phyloP scores from a whole-genome alignment of 2,888 invertebrate species.

The Amblyjoppa proteus region DNA sequence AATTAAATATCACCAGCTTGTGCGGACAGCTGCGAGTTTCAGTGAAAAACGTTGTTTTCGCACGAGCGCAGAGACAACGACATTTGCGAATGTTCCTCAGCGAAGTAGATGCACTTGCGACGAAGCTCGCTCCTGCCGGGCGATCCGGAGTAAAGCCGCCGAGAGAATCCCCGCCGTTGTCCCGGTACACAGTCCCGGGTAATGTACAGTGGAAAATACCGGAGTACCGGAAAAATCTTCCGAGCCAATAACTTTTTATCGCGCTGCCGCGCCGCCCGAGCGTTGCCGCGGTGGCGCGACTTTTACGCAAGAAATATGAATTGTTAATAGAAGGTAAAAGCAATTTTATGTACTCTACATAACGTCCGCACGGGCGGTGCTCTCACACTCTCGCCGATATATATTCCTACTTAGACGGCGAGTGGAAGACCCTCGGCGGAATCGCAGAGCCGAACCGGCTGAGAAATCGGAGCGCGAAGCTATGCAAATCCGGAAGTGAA shows the following conservation, averaged over 20 bases:
- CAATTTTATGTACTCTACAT: conserved; percentile 84
- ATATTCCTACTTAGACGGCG: conserved; percentile 73
- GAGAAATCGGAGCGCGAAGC: conserved; percentile 22
- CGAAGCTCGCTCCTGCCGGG: neutral
- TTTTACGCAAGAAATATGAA: conserved; percentile 83
- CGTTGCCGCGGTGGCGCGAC: conserved; percentile 68
- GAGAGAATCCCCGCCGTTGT: conserved; percentile 3
- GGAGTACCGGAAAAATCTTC: conserved; percentile 73
- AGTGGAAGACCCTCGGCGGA: conserved; percentile 48
- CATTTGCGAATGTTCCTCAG: neutral
- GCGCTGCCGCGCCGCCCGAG: conserved; percentile 49
- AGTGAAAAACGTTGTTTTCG: neutral
- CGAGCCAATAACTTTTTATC: conserved; percentile 82
- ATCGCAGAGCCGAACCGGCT: conserved; percentile 26
- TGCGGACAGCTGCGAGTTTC: neutral
- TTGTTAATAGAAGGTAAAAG: conserved; percentile 84
- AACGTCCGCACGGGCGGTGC: conserved; percentile 71
- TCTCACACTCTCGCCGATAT: conserved; percentile 75
- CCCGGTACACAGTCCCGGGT: conserved; percentile 18
- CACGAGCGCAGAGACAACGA: neutral
- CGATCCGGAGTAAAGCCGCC: neutral
- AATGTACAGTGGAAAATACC: conserved; percentile 41
- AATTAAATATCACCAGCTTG: neutral
- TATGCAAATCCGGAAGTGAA: conserved; percentile 63
- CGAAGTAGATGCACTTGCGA: neutral